Base-by-base conservation (phyloP, 2,113 vertebrate genomes). In the Heterocephalus glaber region DNA sequence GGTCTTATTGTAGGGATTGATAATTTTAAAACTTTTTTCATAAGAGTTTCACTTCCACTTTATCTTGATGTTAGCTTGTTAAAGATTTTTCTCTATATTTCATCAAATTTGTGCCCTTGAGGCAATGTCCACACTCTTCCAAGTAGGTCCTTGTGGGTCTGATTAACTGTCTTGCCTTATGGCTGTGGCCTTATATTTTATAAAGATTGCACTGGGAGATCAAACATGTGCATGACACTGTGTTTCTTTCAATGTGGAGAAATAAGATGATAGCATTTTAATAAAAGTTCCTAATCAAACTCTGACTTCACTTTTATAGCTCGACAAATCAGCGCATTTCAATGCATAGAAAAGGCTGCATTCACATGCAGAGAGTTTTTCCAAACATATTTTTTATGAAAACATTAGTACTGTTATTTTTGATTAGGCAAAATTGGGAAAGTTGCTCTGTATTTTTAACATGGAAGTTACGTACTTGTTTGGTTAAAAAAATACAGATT, bases 391-490 rank as follows among this genome's bases (percentile, higher is more conserved):
- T 81, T 80, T 33, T 79, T 10, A 56, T 38, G 35, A 56, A 95
- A 95, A 86, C 61, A 44, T 92, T 89, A 83, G 20, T 41, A 92
- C 22, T 44, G 3, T 92, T 95, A 89, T 66, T 91, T 98, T 79
- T 94, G 90, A 95, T 95, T 49, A 44, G 28, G 30, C 30, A 96
- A 92, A 82, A 61, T 38, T 66, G 38, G 2, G 2, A 63, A 84
- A 79, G 35, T 94, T 12, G 0, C 10, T 65, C 58, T 90, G 47
- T 44, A 10, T 54, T 77, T 68, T 96, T 87, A 79, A 93, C 28
- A 63, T n/a, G 52, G 92, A 91, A 76, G 3, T 41, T 60, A 41
- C 24, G 2, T 58, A 47, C 58, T 82, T 88, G 3, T 74, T n/a
- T 66, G 56, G 9, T 76, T 79, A 52, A 52, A 92, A 84, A 83